Evolutionary conservation across 2,113 vertebrate species (phyloP), one percentile per base, ranked within the genome.

Genomic region (Ptychochromis oligacanthus): DNA sequence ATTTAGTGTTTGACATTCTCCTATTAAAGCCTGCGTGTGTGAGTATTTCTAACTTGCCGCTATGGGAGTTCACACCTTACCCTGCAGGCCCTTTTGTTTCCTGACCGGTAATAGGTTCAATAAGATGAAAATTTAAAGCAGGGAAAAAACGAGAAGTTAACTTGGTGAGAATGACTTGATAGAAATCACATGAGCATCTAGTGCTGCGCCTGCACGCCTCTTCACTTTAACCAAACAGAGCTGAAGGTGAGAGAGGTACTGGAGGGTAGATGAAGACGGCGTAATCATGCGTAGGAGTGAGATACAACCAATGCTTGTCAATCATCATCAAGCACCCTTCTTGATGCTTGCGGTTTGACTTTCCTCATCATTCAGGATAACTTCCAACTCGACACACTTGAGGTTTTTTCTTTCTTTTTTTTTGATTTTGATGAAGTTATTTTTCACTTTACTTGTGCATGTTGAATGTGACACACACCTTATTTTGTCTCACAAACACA

Each of bases 191-290:
- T 54, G 81, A 83, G 81, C 43, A 34, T 65, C 77, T 84, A 58
- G 75, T 46, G 67, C 85, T 13, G 81, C 7, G 90, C 84, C 91
- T 78, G 87, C 59, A 93, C 88, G 90, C 91, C 92, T 93, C 93
- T 77, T 93, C 92, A 88, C 87, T 93, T 88, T 88, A 92, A 91
- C 88, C 92, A 93, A 89, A 93, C 77, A 79, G 91, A 91, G 91
- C 89, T 89, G 90, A 93, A 93, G 92, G 94, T 94, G 93, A 92
- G 88, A 56, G 86, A 93, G 92, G 82, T 86, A 79, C 87, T 88
- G 87, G 87, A 89, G 92, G 84, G 91, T 40, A 84, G 88, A 92
- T 81, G 87, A 92, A 92, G 82, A 87, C 60, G 77, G 81, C 17
- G 52, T 93, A 93, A 94, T 93, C 88, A 56, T 74, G 91, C 70